Conservation (phyloP, 1,140 invertebrate species). For the Lysiphlebus fabarum region DNA sequence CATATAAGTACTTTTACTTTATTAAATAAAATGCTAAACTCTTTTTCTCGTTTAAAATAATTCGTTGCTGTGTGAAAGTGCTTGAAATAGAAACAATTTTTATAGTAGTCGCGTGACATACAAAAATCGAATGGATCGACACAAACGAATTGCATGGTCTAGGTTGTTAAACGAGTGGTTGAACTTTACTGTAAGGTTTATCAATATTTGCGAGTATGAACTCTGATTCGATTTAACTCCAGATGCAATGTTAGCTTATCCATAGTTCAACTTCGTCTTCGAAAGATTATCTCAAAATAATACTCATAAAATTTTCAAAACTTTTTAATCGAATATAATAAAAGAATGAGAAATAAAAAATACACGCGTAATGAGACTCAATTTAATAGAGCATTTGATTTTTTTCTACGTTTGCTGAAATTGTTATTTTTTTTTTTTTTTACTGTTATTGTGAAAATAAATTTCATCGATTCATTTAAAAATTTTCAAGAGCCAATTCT, state of each 20-base stretch:
- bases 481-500: too few relatives aligned
- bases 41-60: conserved; percentile 2
- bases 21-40: background rate
- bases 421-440: background rate
- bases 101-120: conserved; percentile 26
- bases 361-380: background rate
- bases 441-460: too few relatives aligned
- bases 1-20: background rate
- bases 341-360: background rate
- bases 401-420: background rate
- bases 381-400: background rate
- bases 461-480: too few relatives aligned
- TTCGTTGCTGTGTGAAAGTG: background rate
- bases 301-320: conserved; percentile 25
- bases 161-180: conserved; percentile 33
- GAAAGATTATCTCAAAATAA: conserved; percentile 12
- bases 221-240: conserved; percentile 32
- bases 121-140: conserved; percentile 18
- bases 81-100: conserved; percentile 16
- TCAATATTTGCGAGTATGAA: conserved; percentile 35
- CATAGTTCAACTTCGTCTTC: conserved; percentile 18
- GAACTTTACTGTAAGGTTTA: conserved; percentile 33
- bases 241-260: conserved; percentile 16
- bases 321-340: conserved; percentile 20
- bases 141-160: conserved; percentile 21